Conservation (phyloP, 2,113 vertebrate species). For the Myotis brandtii region DNA sequence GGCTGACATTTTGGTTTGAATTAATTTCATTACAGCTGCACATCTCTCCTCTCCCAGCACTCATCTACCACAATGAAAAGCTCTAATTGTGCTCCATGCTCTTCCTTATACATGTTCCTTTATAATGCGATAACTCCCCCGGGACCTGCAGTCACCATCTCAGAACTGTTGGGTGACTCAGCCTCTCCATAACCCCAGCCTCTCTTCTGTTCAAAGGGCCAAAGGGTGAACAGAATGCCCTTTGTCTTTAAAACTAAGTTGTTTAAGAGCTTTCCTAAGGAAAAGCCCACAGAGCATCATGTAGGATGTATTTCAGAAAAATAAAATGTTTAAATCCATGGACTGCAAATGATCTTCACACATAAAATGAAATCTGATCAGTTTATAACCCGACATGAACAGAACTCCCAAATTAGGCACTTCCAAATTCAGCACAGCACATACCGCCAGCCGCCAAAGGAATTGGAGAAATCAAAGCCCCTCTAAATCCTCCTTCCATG, state of each 20-base stretch:
- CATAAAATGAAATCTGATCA: conserved; percentile 73
- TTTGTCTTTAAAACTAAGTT: conserved; percentile 56
- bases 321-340: conserved; percentile 63
- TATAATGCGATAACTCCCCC: not conserved
- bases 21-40: conserved; percentile 47
- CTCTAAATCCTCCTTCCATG: conserved; percentile 71
- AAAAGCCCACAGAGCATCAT: conserved; percentile 32
- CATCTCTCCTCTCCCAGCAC: not conserved
- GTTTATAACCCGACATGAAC: conserved; percentile 62
- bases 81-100: not conserved
- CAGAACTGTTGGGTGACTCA: not conserved
- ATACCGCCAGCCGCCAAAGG: conserved; percentile 65
- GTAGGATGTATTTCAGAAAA: conserved; percentile 59
- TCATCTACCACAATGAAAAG: not conserved
- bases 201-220: not conserved
- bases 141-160: not conserved
- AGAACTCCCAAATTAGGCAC: conserved; percentile 68
- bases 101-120: not conserved
- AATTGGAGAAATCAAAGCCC: conserved; percentile 69
- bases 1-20: conserved; percentile 6
- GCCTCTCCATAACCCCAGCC: too few relatives aligned
- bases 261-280: conserved; percentile 38
- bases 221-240: not conserved
- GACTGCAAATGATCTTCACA: conserved; percentile 73
- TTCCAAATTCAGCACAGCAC: conserved; percentile 72